These are phyloP conservation scores for Ptyas mucosa DNA, from an alignment of 2,113 vertebrate genomes.

Conservation along the genomic window DNA sequence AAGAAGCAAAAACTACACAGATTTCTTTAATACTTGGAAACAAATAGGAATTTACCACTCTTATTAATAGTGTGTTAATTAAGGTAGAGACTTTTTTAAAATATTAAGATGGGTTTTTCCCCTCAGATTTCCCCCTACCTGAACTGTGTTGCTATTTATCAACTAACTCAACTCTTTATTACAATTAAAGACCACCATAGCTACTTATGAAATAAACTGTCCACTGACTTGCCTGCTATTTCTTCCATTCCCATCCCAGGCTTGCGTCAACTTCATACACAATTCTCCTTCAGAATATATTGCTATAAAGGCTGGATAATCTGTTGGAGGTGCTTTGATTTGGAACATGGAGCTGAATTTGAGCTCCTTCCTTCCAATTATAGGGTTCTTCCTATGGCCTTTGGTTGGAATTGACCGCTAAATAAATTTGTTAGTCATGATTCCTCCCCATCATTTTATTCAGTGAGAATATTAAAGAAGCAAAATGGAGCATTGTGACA, in stretches of 20 bases:
- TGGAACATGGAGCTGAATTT: neutral
- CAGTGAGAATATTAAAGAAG: neutral
- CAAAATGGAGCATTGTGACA: neutral
- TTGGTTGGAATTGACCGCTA: neutral
- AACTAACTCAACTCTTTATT: neutral
- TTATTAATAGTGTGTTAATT: neutral
- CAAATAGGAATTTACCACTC: neutral
- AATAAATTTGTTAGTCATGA: neutral
- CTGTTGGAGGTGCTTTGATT: neutral
- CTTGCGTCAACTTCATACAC: neutral
- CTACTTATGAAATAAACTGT: neutral
- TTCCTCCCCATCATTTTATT: neutral
- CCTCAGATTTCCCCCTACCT: neutral
- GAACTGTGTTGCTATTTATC: neutral
- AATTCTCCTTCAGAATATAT: neutral
- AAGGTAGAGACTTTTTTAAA: neutral
- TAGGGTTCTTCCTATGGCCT: neutral
- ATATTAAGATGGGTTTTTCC: neutral
- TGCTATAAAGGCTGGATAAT: neutral
- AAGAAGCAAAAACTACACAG: neutral
- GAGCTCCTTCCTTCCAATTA: neutral
- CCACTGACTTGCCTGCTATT: neutral
- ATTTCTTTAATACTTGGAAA: neutral
- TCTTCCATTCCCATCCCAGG: neutral
- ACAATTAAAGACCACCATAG: neutral